These are phyloP conservation scores for Margaritifera margaritifera DNA, from an alignment of 2,888 invertebrate species.

Conservation along the genomic window DNA sequence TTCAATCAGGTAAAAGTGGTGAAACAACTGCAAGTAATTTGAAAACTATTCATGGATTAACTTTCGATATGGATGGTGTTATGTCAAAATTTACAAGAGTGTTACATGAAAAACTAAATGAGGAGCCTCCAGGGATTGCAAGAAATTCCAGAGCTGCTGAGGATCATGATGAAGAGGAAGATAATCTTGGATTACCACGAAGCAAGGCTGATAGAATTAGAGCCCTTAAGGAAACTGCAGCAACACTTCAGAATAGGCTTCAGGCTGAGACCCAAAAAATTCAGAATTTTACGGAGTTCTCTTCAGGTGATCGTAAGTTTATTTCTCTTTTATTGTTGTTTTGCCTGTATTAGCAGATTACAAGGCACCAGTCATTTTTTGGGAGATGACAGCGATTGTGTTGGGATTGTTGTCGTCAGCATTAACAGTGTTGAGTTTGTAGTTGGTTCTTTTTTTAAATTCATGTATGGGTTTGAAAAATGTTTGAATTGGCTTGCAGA, in stretches of 20 bases:
- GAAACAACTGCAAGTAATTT: constrained; percentile 18
- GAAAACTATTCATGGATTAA: constrained; percentile 42
- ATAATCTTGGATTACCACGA: constrained; percentile 17
- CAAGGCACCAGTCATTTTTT: no score
- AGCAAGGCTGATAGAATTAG: constrained; percentile 56
- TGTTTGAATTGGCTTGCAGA: no score
- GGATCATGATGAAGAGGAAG: neutral
- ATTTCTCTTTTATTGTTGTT: no score
- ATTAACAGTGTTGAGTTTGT: no score
- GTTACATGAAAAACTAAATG: constrained; percentile 42
- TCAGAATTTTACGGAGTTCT: constrained; percentile 15
- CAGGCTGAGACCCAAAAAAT: constrained; percentile 50
- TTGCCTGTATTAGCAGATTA: no score
- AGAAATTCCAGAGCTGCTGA: constrained; percentile 2
- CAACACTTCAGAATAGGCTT: constrained; percentile 56
- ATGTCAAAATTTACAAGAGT: constrained; percentile 57
- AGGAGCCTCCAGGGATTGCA: constrained; percentile 28
- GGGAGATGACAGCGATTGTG: no score
- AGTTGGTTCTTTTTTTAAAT: no score
- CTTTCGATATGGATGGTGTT: constrained; percentile 50
- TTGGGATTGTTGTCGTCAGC: no score
- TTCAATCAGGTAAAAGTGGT: no score
- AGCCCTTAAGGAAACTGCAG: constrained; percentile 59
- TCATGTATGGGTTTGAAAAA: no score
- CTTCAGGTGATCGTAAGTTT: no score